These are phyloP conservation scores for Clistopyga incitator DNA, from an alignment of 2,888 invertebrate species.

Conservation along the genomic window DNA sequence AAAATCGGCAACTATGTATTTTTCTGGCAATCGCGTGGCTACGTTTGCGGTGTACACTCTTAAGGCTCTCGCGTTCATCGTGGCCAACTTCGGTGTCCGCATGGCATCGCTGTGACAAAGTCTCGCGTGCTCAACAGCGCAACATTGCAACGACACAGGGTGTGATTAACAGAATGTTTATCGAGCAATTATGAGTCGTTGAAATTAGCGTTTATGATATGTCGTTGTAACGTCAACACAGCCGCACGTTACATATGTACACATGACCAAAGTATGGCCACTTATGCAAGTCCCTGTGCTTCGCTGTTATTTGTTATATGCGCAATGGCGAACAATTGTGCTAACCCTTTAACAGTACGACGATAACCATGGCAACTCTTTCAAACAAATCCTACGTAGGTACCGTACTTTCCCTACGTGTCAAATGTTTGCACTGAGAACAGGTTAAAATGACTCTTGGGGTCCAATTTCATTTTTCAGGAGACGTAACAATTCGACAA, in stretches of 20 bases:
- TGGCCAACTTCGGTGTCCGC: constrained; percentile 41
- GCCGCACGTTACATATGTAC: not conserved
- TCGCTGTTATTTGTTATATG: not conserved
- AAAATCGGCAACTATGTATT: constrained; percentile 26
- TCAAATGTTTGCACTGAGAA: no score
- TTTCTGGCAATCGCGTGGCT: not conserved
- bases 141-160: constrained; percentile 72
- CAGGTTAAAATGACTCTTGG: no score
- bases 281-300: constrained; percentile 4
- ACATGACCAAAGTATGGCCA: not conserved
- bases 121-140: constrained; percentile 46
- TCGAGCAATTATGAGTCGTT: constrained; percentile 80
- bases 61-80: constrained; percentile 14
- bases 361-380: no score
- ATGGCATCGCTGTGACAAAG: not conserved
- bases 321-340: no score
- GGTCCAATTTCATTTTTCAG: no score
- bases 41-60: not conserved
- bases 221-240: not conserved
- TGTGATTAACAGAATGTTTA: constrained; percentile 83
- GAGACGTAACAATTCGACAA: no score
- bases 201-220: constrained; percentile 76
- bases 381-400: no score
- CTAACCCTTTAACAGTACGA: no score
- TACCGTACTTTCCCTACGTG: no score